Evolutionary conservation across 2,888 invertebrate species (phyloP), one percentile per base, ranked within the genome.

Genomic region (Tenthredo notha): DNA sequence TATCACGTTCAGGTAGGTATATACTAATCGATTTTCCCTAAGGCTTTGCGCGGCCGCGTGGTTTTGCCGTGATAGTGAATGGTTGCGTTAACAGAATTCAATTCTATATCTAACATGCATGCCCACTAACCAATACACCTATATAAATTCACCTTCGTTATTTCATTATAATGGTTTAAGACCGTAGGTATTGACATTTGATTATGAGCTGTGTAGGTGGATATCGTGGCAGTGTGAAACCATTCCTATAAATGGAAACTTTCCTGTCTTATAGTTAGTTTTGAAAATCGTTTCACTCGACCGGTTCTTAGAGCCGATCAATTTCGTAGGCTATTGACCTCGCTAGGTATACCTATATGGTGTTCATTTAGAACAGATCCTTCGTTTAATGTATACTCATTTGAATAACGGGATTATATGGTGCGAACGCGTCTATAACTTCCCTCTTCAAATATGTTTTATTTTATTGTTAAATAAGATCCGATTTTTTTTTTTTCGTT

Each of bases 171-270:
- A n/a, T 43, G 29, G 15, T 50, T 50, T 1, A 18, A n/a, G 43
- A n/a, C 43, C 9, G 4, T n/a, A 21, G 74, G 40, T 74, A 40
- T 74, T 74, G 40, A 50, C 77, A 54, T 50, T 54, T 54, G 50
- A 77, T 77, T 54, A n/a, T 54, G 6, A 77, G 29, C 15, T 25
- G 50, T n/a, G 77, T 77, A 54, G 47, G 54, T n/a, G 77, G 10
- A 18, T 7, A 29, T 3, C 29, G 29, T 77, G 4, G 25, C 37
- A 5, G 50, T 54, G n/a, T 18, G 6, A 18, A 77, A 12, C 29
- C 77, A 54, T 77, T 54, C 33, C 77, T 54, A 54, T 54, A n/a
- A 77, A 77, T 77, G 33, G 77, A 77, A 12, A 77, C 77, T 54
- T 54, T 77, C 7, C 29, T 33, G 77, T 77, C 47, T 7, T 77